A percentile compares a stretch with the other conserved stretches of the same genome.
Conservation (phyloP, 2,113 vertebrate species). For the Hemibates koningsi region DNA sequence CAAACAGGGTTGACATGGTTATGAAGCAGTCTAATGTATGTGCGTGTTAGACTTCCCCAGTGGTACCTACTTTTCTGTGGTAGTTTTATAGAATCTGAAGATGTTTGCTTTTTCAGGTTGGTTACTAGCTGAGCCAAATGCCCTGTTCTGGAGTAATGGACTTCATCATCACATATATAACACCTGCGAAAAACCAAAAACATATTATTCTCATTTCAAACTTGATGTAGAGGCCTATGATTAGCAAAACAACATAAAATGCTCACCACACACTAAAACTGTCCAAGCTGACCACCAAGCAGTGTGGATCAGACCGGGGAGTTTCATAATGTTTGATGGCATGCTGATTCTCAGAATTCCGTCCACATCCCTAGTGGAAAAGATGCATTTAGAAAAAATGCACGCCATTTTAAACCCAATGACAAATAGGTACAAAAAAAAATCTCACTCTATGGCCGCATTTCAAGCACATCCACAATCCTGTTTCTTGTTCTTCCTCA, state of each 20-base stretch:
- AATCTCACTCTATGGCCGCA: conserved; percentile 87
- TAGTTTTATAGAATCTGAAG: conserved; percentile 24
- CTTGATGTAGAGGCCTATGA: neutral
- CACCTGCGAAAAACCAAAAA: conserved; percentile 74
- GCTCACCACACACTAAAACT: conserved; percentile 90
- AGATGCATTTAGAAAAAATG: neutral
- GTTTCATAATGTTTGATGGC: conserved; percentile 86
- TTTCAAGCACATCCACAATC: conserved; percentile 91
- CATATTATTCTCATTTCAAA: neutral
- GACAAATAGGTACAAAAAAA: neutral
- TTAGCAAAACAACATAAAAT: neutral
- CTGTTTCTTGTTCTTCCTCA: conserved; percentile 66
- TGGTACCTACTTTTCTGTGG: conserved; percentile 70
- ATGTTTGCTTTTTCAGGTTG: conserved; percentile 79
- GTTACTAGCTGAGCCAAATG: conserved; percentile 85
- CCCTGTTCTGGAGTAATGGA: conserved; percentile 78
- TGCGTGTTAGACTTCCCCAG: neutral
- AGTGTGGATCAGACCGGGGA: conserved; percentile 86
- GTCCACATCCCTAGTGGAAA: conserved; percentile 82
- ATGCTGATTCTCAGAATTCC: conserved; percentile 81
- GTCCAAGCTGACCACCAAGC: conserved; percentile 85
- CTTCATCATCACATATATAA: conserved; percentile 87
- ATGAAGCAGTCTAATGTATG: neutral
- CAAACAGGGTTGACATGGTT: neutral
- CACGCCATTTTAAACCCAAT: neutral